Conservation (phyloP, 2,113 vertebrate genomes). For the Xerus inauris region DNA sequence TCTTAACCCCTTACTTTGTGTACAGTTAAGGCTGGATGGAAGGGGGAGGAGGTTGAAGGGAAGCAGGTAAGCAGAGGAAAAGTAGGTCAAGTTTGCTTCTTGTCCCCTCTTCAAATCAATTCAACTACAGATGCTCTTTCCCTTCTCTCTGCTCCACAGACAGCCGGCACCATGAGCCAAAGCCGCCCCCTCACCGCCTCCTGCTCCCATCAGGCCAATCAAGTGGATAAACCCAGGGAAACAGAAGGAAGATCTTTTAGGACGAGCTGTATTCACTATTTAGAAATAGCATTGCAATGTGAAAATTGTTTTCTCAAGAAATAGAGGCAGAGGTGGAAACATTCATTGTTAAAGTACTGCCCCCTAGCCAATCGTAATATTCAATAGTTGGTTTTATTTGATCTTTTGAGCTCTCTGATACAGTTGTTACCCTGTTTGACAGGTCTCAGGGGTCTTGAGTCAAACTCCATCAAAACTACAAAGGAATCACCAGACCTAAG, state of each 20-base stretch:
- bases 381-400: neutral
- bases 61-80: conserved; percentile 63
- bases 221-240: conserved; percentile 67
- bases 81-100: conserved; percentile 61
- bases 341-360: conserved; percentile 29
- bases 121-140: conserved; percentile 60
- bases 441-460: neutral
- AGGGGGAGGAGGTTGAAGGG: conserved; percentile 57
- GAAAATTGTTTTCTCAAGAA: conserved; percentile 18
- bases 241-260: conserved; percentile 75
- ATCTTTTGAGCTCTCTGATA: neutral
- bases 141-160: conserved; percentile 69
- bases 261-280: conserved; percentile 67
- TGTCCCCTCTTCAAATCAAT: neutral
- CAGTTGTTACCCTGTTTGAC: neutral
- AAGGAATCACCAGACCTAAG: neutral
- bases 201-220: conserved; percentile 68
- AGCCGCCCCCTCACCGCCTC: conserved; percentile 68
- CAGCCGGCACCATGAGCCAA: conserved; percentile 53
- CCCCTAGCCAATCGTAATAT: neutral
- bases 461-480: neutral
- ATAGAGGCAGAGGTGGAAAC: conserved; percentile 20
- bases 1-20: neutral
- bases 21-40: conserved; percentile 27
- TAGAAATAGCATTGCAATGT: conserved; percentile 66